Percentiles rank a stretch among this genome's conserved stretches.
Evolutionary conservation across 35 echinoderm and acorn worm genomes (phyloP).

Genomic region (Strongylocentrotus purpuratus): DNA sequence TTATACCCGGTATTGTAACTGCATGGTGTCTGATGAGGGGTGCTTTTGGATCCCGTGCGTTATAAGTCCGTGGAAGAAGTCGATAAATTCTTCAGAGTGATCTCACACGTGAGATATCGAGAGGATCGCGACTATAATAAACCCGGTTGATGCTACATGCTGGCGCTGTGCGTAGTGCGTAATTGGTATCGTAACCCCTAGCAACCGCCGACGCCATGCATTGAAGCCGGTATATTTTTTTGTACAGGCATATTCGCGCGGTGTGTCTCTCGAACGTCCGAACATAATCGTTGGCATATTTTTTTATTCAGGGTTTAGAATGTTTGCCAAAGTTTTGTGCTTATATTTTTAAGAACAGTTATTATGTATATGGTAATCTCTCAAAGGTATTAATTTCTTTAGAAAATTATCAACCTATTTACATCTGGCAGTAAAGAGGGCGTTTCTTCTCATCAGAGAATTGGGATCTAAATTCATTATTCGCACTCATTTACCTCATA

Average conservation of each 20-base stretch:
- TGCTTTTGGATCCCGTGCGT: too few relatives aligned
- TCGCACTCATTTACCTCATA: too few relatives aligned
- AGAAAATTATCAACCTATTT: too few relatives aligned
- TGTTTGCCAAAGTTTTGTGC: too few relatives aligned
- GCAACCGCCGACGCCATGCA: slow-evolving; percentile 16
- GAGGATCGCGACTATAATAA: background rate
- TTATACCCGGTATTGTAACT: background rate
- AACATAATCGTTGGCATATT: background rate
- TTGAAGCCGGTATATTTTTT: background rate
- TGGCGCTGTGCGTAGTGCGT: background rate
- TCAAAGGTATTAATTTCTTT: too few relatives aligned
- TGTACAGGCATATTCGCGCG: background rate
- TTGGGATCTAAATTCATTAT: too few relatives aligned
- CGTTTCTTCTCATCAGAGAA: too few relatives aligned
- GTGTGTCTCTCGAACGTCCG: background rate
- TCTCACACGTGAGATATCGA: background rate
- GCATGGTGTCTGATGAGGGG: background rate
- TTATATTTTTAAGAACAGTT: too few relatives aligned
- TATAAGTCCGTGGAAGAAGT: too few relatives aligned
- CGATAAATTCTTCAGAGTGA: too few relatives aligned
- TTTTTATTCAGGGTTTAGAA: background rate
- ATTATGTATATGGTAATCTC: too few relatives aligned
- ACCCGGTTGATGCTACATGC: background rate
- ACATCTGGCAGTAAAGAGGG: too few relatives aligned
- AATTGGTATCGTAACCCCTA: background rate